These are phyloP conservation scores for Achroia grisella DNA, from an alignment of 1,140 invertebrate species.

Conservation along the genomic window DNA sequence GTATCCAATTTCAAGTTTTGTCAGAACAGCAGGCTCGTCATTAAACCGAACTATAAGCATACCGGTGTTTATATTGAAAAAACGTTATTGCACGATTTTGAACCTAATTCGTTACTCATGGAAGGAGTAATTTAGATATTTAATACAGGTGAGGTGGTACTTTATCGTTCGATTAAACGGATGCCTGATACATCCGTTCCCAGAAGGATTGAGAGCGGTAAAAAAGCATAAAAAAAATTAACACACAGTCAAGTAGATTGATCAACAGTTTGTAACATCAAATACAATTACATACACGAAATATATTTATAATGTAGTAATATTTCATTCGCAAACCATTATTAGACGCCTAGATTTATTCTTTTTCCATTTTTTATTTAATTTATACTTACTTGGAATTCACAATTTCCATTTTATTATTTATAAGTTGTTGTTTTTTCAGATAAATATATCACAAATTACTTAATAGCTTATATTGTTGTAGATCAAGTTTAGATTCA, in stretches of 20 bases:
- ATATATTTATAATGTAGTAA: too few relatives aligned
- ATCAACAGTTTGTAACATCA: background rate
- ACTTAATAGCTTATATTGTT: too few relatives aligned
- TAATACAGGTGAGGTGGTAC: conserved; percentile 1
- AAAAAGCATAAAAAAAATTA: conserved; percentile 25
- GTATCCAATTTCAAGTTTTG: conserved; percentile 8
- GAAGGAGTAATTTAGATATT: background rate
- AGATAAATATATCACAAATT: too few relatives aligned
- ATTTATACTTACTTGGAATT: too few relatives aligned
- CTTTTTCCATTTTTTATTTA: too few relatives aligned
- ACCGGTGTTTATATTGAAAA: background rate
- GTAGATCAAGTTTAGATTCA: too few relatives aligned
- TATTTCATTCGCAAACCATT: too few relatives aligned
- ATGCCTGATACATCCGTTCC: conserved; percentile 51
- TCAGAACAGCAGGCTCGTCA: background rate
- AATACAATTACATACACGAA: too few relatives aligned
- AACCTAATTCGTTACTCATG: background rate
- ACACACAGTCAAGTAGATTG: conserved; percentile 1
- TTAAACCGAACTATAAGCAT: background rate
- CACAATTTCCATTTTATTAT: too few relatives aligned
- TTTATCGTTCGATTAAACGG: conserved; percentile 26
- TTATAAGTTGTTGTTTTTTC: too few relatives aligned
- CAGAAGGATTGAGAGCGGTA: conserved; percentile 41
- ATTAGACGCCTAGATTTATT: too few relatives aligned
- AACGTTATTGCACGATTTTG: background rate